Conservation (phyloP, 2,797 vertebrate genomes). For the Oryzias sinensis region DNA sequence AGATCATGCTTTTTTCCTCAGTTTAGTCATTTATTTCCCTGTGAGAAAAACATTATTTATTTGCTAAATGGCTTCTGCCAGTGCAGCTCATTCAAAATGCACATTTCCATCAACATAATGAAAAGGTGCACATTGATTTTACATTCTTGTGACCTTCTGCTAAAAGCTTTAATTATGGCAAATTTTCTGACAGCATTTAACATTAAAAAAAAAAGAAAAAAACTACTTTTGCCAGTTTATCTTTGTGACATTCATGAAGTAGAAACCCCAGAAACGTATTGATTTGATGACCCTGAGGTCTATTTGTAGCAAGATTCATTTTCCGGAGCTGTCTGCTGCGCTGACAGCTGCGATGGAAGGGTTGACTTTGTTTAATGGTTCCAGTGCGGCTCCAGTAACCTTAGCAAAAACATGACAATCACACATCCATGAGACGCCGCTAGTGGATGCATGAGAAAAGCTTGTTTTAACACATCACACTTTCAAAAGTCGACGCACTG, state of each 20-base stretch:
- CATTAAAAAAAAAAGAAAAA: not conserved
- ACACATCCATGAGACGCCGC: not conserved
- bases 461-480: not conserved
- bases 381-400: not conserved
- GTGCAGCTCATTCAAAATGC: not conserved
- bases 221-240: conserved; percentile 1
- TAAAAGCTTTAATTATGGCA: conserved; percentile 9
- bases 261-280: conserved; percentile 4
- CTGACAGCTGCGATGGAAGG: not conserved
- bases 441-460: not conserved
- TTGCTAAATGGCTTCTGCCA: not conserved
- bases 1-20: not conserved
- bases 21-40: not conserved
- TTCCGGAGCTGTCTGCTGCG: not conserved
- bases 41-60: not conserved
- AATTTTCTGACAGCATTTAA: conserved; percentile 2
- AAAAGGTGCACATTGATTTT: not conserved
- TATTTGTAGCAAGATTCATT: not conserved
- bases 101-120: conserved; percentile 5
- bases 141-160: conserved; percentile 6
- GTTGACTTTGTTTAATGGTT: not conserved
- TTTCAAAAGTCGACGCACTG: not conserved
- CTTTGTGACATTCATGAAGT: conserved; percentile 1
- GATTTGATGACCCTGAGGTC: conserved; percentile 10
- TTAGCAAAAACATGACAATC: not conserved